phyloP scores from a whole-genome alignment of 2,797 vertebrate species.

The Xiphorhynchus erythropygius region DNA sequence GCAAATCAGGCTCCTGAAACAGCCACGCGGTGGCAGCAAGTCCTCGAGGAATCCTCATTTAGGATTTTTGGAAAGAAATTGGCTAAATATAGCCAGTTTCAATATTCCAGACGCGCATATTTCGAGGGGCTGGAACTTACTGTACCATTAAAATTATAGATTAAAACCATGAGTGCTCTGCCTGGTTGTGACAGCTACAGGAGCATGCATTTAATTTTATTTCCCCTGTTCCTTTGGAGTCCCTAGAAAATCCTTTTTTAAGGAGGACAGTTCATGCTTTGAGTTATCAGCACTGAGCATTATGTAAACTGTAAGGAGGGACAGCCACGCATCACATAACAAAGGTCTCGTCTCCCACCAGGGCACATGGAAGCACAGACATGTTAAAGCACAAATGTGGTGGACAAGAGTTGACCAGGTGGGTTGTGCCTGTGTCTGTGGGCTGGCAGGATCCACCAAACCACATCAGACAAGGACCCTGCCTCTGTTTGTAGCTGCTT shows the following conservation, averaged over 20 bases:
- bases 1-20: background rate
- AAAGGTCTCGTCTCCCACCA: background rate
- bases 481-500: background rate
- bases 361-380: fast-evolving
- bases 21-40: constrained; percentile 75
- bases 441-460: background rate
- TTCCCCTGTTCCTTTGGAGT: background rate
- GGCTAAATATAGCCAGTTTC: background rate
- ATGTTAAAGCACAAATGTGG: background rate
- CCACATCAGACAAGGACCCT: background rate
- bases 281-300: background rate
- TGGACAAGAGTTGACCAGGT: fast-evolving
- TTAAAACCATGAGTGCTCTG: background rate
- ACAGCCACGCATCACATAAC: fast-evolving
- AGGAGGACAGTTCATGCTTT: background rate
- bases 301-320: background rate
- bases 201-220: background rate
- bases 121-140: background rate
- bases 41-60: background rate
- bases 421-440: background rate
- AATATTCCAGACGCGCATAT: background rate
- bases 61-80: background rate
- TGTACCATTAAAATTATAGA: background rate
- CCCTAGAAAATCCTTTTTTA: background rate
- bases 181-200: background rate